phyloP scores from a whole-genome alignment of 2,113 vertebrate species.

The Menura novaehollandiae region DNA sequence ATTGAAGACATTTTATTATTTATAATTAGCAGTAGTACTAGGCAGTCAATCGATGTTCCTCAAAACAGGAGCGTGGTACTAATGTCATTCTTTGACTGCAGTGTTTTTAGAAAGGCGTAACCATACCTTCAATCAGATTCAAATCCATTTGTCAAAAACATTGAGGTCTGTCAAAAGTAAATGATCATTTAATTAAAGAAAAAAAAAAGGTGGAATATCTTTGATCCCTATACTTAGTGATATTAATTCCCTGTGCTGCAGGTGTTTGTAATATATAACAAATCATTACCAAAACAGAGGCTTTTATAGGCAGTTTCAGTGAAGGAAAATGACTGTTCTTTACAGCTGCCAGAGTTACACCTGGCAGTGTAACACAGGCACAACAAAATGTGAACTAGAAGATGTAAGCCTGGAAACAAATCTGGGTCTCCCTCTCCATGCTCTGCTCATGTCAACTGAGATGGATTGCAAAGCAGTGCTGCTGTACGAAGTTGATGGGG shows the following conservation, averaged over 20 bases:
- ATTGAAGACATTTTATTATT: slow-evolving; percentile 49
- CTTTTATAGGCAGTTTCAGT: slow-evolving; percentile 25
- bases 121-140: slow-evolving; percentile 68
- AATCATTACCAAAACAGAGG: slow-evolving; percentile 42
- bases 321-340: slow-evolving; percentile 49
- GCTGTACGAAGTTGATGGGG: not conserved
- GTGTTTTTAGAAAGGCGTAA: slow-evolving; percentile 65
- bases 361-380: slow-evolving; percentile 23
- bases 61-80: slow-evolving; percentile 31
- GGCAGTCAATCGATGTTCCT: slow-evolving; percentile 42
- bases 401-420: slow-evolving; percentile 1
- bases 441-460: not conserved
- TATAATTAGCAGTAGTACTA: slow-evolving; percentile 48
- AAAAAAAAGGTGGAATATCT: slow-evolving; percentile 51
- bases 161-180: slow-evolving; percentile 62
- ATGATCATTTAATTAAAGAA: slow-evolving; percentile 56
- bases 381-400: slow-evolving; percentile 12
- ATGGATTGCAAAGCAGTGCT: slow-evolving; percentile 3
- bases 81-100: slow-evolving; percentile 54
- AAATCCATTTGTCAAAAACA: slow-evolving; percentile 68
- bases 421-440: not conserved
- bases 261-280: slow-evolving; percentile 50
- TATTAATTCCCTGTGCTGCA: slow-evolving; percentile 62
- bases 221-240: slow-evolving; percentile 64
- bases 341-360: slow-evolving; percentile 46